Evolutionary conservation across 1,140 invertebrate species (phyloP).

Genomic region (Leptinotarsa lineolata): DNA sequence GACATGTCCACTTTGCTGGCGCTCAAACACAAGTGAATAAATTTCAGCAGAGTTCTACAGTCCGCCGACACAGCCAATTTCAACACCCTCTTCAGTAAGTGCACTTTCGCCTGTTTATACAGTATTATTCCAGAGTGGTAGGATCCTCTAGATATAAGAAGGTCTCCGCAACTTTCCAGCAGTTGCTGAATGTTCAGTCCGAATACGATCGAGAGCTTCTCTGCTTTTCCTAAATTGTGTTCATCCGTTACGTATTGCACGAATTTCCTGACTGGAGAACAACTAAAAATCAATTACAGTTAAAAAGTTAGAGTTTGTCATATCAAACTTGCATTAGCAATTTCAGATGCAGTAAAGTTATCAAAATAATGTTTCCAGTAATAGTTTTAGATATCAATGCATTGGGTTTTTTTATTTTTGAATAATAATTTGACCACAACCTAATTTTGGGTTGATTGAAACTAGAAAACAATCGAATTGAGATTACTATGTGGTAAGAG

Average conservation of each 20-base stretch:
- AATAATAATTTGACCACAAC: no score
- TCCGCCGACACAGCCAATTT: slow-evolving; percentile 75
- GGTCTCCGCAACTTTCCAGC: slow-evolving; percentile 74
- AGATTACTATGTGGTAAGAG: no score
- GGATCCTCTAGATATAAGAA: slow-evolving; percentile 66
- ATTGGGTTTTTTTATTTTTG: no score
- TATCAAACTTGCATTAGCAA: not conserved
- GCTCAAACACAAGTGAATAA: slow-evolving; percentile 63
- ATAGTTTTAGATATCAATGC: no score
- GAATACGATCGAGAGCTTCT: slow-evolving; percentile 63
- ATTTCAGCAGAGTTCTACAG: slow-evolving; percentile 69
- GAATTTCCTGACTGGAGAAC: slow-evolving; percentile 69
- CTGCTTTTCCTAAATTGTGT: slow-evolving; percentile 62
- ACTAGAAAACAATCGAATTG: no score
- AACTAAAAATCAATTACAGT: slow-evolving; percentile 54
- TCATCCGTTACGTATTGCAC: slow-evolving; percentile 65
- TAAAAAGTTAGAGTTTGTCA: no score
- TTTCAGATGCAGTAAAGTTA: not conserved
- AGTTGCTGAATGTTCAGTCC: slow-evolving; percentile 71
- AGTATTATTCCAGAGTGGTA: slow-evolving; percentile 68
- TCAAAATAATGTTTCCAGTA: no score
- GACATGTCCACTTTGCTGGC: slow-evolving; percentile 64
- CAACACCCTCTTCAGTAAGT: slow-evolving; percentile 69
- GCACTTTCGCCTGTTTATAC: slow-evolving; percentile 74
- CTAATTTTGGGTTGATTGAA: no score